Percentiles rank a stretch among this genome's conserved stretches.
phyloP scores from a whole-genome alignment of 2,888 invertebrate genomes.

The Pardosa pseudoannulata region DNA sequence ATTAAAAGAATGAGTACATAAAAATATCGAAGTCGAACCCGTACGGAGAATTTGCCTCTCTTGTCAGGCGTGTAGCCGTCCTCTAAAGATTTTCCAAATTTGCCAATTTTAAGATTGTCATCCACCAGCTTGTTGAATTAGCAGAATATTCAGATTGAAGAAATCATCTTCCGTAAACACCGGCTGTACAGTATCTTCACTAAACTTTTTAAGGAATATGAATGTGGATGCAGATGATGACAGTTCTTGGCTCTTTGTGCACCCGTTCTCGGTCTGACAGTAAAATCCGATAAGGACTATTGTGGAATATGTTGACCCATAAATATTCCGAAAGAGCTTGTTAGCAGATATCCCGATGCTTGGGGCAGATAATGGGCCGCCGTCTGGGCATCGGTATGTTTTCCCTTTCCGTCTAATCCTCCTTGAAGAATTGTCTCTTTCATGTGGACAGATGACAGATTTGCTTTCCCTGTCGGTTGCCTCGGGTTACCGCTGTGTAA shows the following conservation, averaged over 20 bases:
- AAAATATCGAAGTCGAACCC: no score
- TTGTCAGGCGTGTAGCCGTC: no score
- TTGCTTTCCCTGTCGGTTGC: not conserved
- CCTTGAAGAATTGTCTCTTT: slow-evolving; percentile 1
- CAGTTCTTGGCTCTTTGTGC: not conserved
- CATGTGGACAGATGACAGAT: not conserved
- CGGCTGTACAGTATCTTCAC: no score
- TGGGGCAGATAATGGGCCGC: not conserved
- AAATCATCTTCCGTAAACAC: no score
- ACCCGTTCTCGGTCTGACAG: not conserved
- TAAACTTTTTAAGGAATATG: no score
- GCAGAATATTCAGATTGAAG: no score
- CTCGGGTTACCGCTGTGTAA: not conserved
- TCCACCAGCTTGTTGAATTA: no score
- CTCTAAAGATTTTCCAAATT: no score
- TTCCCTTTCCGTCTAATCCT: not conserved
- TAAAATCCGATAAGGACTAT: not conserved
- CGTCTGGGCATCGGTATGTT: not conserved
- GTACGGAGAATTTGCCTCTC: no score
- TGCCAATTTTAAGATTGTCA: no score
- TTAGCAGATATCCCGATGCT: slow-evolving; percentile 3
- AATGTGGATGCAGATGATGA: not conserved
- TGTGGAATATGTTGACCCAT: slow-evolving; percentile 28
- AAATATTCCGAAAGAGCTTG: slow-evolving; percentile 13
- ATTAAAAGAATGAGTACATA: no score